Evolutionary conservation across 2,888 invertebrate genomes (phyloP).

Genomic region (Rhagonycha fulva): DNA sequence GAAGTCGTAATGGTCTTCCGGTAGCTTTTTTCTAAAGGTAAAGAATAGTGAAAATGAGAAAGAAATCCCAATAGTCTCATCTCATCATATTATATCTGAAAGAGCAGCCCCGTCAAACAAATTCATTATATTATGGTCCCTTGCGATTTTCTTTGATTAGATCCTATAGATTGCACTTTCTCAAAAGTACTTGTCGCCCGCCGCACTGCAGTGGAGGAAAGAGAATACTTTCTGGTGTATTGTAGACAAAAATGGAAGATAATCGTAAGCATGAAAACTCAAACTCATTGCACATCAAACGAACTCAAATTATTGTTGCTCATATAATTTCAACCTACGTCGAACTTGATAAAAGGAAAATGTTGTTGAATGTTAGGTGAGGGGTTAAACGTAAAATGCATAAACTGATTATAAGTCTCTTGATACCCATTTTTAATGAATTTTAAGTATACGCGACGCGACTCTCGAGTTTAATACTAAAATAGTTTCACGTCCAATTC

Average conservation of each 20-base stretch:
- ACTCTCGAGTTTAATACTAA: constrained; percentile 12
- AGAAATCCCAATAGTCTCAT: constrained; percentile 19
- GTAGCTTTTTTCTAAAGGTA: constrained; percentile 12
- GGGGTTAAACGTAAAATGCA: constrained; percentile 18
- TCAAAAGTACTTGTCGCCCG: constrained; percentile 30
- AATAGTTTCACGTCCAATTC: constrained; percentile 14
- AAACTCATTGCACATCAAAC: constrained; percentile 25
- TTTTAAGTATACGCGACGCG: constrained; percentile 13
- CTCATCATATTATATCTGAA: constrained; percentile 35
- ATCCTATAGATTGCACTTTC: constrained; percentile 34
- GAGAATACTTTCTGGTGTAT: constrained; percentile 8
- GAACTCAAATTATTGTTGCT: constrained; percentile 23
- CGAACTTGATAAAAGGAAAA: constrained; percentile 8
- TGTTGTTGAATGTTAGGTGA: constrained; percentile 4
- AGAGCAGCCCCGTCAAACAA: constrained; percentile 36
- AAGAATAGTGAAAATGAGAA: constrained; percentile 4
- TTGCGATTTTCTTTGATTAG: constrained; percentile 38
- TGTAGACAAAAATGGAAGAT: constrained; percentile 21
- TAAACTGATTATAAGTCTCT: constrained; percentile 25
- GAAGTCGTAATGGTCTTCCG: constrained; percentile 8
- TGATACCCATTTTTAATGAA: constrained; percentile 16
- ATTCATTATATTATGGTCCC: constrained; percentile 39
- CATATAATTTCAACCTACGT: neutral
- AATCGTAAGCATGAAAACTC: constrained; percentile 5
- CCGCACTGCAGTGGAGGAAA: constrained; percentile 20